These are phyloP conservation scores for Tenthredo mesomela DNA, from an alignment of 2,888 invertebrate genomes.

Conservation along the genomic window DNA sequence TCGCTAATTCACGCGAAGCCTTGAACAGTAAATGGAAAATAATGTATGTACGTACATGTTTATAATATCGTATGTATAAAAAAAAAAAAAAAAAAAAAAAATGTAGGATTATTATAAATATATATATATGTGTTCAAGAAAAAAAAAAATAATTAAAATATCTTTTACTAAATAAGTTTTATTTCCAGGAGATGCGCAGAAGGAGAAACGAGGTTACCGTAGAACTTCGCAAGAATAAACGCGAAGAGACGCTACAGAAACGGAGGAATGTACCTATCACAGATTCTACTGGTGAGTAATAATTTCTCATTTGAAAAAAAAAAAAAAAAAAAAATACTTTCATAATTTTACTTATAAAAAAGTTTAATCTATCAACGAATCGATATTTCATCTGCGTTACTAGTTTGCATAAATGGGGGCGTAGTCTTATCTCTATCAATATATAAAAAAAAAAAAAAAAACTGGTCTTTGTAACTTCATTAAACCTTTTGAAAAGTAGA, in stretches of 20 bases:
- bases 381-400: not conserved
- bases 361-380: not conserved
- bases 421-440: not conserved
- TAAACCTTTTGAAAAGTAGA: not conserved
- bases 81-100: too few species aligned
- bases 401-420: not conserved
- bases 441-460: too few species aligned
- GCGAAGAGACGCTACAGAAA: slow-evolving; percentile 98
- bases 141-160: not conserved
- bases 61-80: not conserved
- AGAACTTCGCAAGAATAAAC: slow-evolving; percentile 98
- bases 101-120: not conserved
- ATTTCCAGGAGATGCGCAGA: slow-evolving; percentile 94
- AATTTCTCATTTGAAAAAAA: slow-evolving; percentile 6
- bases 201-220: slow-evolving; percentile 97
- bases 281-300: slow-evolving; percentile 85
- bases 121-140: too few species aligned
- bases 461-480: not conserved
- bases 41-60: not conserved
- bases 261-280: slow-evolving; percentile 95
- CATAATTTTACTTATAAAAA: not conserved
- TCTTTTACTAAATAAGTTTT: slow-evolving; percentile 47
- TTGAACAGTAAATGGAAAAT: not conserved
- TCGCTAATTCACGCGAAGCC: not conserved
- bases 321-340: not conserved